Base-by-base conservation (phyloP, 2,888 invertebrate genomes). In the Bedellia somnulentella region DNA sequence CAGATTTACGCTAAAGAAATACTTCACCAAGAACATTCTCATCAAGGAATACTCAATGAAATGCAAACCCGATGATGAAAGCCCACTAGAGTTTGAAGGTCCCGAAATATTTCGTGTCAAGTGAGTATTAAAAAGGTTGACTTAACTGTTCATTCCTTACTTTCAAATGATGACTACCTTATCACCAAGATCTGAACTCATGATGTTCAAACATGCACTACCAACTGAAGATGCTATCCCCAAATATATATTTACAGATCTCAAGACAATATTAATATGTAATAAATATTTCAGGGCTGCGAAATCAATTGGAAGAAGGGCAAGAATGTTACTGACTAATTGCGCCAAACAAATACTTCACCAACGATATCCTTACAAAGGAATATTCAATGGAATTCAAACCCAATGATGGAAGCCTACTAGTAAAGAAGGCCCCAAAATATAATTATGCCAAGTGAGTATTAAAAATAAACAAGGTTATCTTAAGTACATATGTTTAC, bases 241-340 rank as follows among this genome's bases (percentile, higher is more conserved):
- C n/a, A n/a, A n/a, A n/a, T n/a, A n/a, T n/a, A n/a, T n/a, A n/a
- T n/a, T n/a, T n/a, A n/a, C n/a, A n/a, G n/a, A n/a, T n/a, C n/a
- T n/a, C n/a, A n/a, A n/a, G n/a, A n/a, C n/a, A n/a, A n/a, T n/a
- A n/a, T n/a, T n/a, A n/a, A n/a, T n/a, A n/a, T n/a, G n/a, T n/a
- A n/a, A n/a, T n/a, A n/a, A n/a, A n/a, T n/a, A n/a, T n/a, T n/a
- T n/a, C 49, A 84, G 80, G 94, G 98, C 13, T 96, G 95, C 53
- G 83, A 83, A 40, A 97, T 99, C 47, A 89, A 95, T 61, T 99
- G 99, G 99, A 90, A 93, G 49, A 93, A 95, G 53, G 93, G 91
- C 44, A 97, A 96, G 79, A 96, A 99, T 59, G 89, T 98, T 21
- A 99, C 99, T 2, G 83, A 54, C n/a, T n/a, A n/a, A n/a, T n/a